Evolutionary conservation across 2,113 vertebrate species (phyloP).

Genomic region (Elephas maximus): DNA sequence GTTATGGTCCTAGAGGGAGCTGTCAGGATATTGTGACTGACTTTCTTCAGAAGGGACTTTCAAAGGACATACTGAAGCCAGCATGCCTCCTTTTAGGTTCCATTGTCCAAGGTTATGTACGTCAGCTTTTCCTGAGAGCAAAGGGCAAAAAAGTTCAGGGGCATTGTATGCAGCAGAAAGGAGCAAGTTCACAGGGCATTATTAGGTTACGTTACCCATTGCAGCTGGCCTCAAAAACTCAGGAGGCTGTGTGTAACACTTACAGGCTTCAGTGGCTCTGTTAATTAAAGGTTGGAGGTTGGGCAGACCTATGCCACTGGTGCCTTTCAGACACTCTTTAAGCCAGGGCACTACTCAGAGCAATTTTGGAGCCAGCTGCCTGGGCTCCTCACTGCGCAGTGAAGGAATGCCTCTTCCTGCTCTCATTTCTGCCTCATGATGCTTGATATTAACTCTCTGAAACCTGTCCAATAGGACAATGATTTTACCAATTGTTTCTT

Average conservation of each 20-base stretch:
- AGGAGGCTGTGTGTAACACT: background rate
- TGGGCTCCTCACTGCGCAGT: accelerated
- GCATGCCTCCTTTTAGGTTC: slow-evolving; percentile 3
- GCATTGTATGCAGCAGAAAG: background rate
- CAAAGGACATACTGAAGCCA: slow-evolving; percentile 54
- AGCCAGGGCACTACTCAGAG: background rate
- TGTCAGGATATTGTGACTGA: background rate
- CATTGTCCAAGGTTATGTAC: background rate
- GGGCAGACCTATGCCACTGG: accelerated
- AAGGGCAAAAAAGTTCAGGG: slow-evolving; percentile 45
- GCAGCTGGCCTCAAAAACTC: background rate
- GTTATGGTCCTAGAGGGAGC: slow-evolving; percentile 7
- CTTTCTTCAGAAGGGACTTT: slow-evolving; percentile 45
- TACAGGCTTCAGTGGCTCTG: no score
- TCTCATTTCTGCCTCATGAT: background rate
- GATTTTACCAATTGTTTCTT: background rate
- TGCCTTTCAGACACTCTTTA: background rate
- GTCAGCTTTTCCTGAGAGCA: slow-evolving; percentile 31
- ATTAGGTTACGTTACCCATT: background rate
- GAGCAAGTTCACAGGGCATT: background rate
- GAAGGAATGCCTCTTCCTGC: accelerated
- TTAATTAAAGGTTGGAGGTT: background rate
- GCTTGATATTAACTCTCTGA: background rate
- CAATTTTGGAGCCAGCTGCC: background rate
- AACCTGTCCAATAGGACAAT: background rate